Conservation (phyloP, 2,797 vertebrate species). For the Nothura maculosa region DNA sequence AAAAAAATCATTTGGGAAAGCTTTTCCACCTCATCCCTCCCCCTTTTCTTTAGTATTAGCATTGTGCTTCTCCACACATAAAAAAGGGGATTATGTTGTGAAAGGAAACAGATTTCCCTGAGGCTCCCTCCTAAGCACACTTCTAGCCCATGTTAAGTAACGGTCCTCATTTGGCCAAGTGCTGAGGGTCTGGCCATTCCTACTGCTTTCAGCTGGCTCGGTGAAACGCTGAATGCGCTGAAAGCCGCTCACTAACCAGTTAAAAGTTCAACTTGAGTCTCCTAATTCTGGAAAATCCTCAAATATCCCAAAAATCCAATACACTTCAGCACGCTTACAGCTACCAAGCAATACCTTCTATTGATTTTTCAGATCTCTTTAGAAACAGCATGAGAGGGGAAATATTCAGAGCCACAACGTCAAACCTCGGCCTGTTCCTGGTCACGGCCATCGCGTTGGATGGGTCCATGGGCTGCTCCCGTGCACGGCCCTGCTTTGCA, state of each 20-base stretch:
- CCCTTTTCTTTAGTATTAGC: background rate
- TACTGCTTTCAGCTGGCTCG: conserved; percentile 26
- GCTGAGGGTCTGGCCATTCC: conserved; percentile 25
- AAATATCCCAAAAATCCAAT: background rate
- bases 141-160: conserved; percentile 41
- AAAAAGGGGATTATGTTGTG: background rate
- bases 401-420: background rate
- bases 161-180: conserved; percentile 46
- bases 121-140: conserved; percentile 13
- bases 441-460: background rate
- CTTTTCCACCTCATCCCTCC: background rate
- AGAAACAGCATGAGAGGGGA: background rate
- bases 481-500: background rate
- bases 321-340: background rate
- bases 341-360: background rate
- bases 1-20: background rate
- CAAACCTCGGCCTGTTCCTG: background rate
- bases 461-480: background rate
- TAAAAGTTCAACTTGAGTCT: background rate
- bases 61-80: background rate
- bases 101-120: conserved; percentile 49
- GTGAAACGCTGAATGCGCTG: background rate
- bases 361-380: background rate
- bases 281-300: background rate
- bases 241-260: conserved; percentile 20